Base-by-base conservation (phyloP, 2,888 invertebrate species). In the Catotricha subobsoleta region DNA sequence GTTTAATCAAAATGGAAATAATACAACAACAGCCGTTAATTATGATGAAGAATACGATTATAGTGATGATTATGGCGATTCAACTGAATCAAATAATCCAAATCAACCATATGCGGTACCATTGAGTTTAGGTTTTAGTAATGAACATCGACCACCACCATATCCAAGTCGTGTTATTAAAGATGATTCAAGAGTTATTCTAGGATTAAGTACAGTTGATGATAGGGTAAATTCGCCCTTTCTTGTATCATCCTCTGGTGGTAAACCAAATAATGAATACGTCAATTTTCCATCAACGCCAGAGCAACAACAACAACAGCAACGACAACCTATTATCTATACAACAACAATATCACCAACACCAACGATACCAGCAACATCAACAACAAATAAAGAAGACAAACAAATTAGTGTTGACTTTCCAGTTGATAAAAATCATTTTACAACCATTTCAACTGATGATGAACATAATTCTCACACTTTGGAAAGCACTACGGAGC, bases 41-140 rank as follows among this genome's bases (percentile, higher is more conserved):
- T 31, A 33, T 25, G 39, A 39, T 10, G 39, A 31, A 8, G 39
- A 39, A 8, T 40, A 40, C 18, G 40, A 40, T 33, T 40, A 40
- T 23, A 30, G 30, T 21, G 30, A 21, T 19, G 30, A 21, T 19
- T 33, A 40, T 30, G 36, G 23, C 10, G 40, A 40, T 13, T 20
- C 33, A 33, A 40, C 40, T 2, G 40, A 40, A 33, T 40, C 40
- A 21, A 25, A 10, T 10, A 36, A 36, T 25, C 3, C 25, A 18
- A 19, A 34, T 21, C 29, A 6, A 9, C 35, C 34, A 15, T 41
- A 34, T 29, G 18, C 33, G 33, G 28, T 41, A 12, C 41, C 41
- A 21, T 20, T 41, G 19, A 35, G 35, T 21, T 33, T 41, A 12
- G 20, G 35, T 9, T 35, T 36, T 27, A 18, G n/a, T 2, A 27